Percentiles rank a stretch among this genome's conserved stretches.
Conservation (phyloP, 1,140 invertebrate genomes). For the Antheraea pernyi region DNA sequence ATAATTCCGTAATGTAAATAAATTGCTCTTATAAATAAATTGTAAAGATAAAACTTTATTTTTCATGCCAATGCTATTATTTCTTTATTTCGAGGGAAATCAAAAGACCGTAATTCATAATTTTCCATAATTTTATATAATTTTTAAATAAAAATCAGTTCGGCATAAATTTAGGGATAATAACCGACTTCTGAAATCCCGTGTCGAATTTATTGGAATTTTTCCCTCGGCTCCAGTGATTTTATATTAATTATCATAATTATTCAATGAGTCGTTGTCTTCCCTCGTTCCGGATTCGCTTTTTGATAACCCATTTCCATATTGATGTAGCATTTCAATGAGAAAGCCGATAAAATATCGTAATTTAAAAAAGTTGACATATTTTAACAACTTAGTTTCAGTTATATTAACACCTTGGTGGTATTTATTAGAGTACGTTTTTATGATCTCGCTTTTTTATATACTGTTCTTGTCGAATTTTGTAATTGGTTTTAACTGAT, state of each 20-base stretch:
- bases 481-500: too few species aligned
- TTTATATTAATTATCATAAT: conserved; percentile 56
- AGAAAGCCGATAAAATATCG: neutral
- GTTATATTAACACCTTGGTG: too few species aligned
- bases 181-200: neutral
- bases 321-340: conserved; percentile 22
- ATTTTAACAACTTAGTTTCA: too few species aligned
- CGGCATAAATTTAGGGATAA: neutral
- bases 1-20: too few species aligned
- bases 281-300: conserved; percentile 10
- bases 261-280: conserved; percentile 58
- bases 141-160: neutral
- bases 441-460: too few species aligned
- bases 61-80: neutral
- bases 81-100: neutral
- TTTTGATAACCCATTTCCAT: conserved; percentile 22
- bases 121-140: conserved; percentile 1
- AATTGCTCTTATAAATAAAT: neutral
- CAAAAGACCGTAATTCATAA: neutral
- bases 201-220: neutral
- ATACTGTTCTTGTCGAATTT: too few species aligned
- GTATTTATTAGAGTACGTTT: too few species aligned
- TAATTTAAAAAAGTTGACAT: too few species aligned
- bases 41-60: too few species aligned
- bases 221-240: conserved; percentile 23